phyloP scores from a whole-genome alignment of 2,888 invertebrate species.

The Thymelicus lineola region DNA sequence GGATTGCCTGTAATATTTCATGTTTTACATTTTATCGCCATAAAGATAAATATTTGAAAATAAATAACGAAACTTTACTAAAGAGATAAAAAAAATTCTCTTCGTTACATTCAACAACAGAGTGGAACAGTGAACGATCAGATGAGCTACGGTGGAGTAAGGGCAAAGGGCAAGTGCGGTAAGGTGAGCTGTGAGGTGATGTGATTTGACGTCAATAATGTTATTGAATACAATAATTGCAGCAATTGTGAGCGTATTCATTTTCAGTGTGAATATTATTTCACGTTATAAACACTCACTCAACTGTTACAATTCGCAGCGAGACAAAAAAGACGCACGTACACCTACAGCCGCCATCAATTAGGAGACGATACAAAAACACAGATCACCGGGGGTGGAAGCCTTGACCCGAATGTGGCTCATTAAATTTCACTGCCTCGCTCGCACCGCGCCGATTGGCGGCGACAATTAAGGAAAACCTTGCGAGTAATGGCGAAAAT shows the following conservation, averaged over 20 bases:
- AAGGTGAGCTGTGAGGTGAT: too few relatives aligned
- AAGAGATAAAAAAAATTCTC: too few relatives aligned
- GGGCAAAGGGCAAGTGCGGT: too few relatives aligned
- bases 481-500: constrained; percentile 58
- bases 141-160: too few relatives aligned
- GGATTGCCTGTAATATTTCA: constrained; percentile 2
- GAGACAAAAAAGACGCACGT: not conserved
- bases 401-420: constrained; percentile 75
- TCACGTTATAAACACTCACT: not conserved
- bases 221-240: too few relatives aligned
- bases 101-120: too few relatives aligned
- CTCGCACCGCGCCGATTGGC: constrained; percentile 69
- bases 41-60: constrained; percentile 1
- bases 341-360: constrained; percentile 34
- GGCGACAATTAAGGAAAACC: constrained; percentile 72
- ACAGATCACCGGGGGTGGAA: constrained; percentile 51
- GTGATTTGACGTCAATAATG: too few relatives aligned
- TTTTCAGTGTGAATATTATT: too few relatives aligned
- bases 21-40: constrained; percentile 4
- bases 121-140: too few relatives aligned
- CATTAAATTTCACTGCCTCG: constrained; percentile 74
- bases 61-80: too few relatives aligned
- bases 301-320: not conserved
- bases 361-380: constrained; percentile 41
- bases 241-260: too few relatives aligned